phyloP scores from a whole-genome alignment of 1,140 invertebrate species.

The Ceratitis capitata region DNA sequence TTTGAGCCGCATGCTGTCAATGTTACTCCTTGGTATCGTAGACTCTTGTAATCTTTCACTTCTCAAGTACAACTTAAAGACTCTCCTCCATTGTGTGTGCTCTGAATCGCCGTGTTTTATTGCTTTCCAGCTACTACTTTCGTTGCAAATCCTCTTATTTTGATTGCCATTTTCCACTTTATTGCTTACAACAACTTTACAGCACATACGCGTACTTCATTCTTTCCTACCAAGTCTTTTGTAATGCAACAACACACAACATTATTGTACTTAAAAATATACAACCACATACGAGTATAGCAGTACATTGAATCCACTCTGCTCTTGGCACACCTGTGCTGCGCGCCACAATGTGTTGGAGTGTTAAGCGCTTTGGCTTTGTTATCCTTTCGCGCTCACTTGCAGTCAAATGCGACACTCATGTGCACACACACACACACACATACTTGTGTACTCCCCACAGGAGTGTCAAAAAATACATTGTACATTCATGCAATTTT shows the following conservation, averaged over 20 bases:
- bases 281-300: neutral
- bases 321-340: neutral
- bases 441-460: neutral
- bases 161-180: neutral
- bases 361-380: neutral
- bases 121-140: too few species aligned
- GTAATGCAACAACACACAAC: neutral
- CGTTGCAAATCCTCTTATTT: neutral
- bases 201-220: neutral
- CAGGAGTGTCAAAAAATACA: too few species aligned
- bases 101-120: neutral
- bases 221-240: neutral
- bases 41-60: too few species aligned
- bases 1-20: too few species aligned
- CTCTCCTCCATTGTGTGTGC: too few species aligned
- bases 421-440: neutral
- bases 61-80: too few species aligned
- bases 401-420: neutral
- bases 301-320: neutral
- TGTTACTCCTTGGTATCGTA: too few species aligned
- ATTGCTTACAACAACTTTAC: neutral
- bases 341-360: neutral
- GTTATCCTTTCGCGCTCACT: conserved; percentile 1
- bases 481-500: neutral
- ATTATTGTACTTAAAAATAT: neutral